A percentile compares a stretch with the other conserved stretches of the same genome.
phyloP scores from a whole-genome alignment of 2,888 invertebrate species.

The Drosophila limbata region DNA sequence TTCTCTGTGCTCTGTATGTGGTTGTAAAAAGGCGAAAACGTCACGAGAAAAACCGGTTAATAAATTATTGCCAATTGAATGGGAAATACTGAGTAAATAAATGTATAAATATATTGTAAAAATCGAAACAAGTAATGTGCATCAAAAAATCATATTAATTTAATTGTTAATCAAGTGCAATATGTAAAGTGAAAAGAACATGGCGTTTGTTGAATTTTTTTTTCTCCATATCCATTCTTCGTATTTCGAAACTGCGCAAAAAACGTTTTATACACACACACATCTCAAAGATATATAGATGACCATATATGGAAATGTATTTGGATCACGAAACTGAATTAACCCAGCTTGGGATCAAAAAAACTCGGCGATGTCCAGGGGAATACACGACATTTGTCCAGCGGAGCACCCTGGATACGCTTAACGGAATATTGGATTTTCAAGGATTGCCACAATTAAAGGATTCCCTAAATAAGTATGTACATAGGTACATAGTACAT shows the following conservation, averaged over 20 bases:
- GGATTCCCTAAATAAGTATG: constrained; percentile 27
- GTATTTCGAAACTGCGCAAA: constrained; percentile 78
- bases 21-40: constrained; percentile 81
- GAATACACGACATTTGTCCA: constrained; percentile 30
- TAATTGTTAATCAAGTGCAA: constrained; percentile 43
- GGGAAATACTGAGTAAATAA: constrained; percentile 69
- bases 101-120: constrained; percentile 50
- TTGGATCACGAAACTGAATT: not conserved
- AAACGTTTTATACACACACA: constrained; percentile 42
- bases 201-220: constrained; percentile 56
- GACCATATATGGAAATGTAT: constrained; percentile 2
- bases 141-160: constrained; percentile 23
- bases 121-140: constrained; percentile 30
- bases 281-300: constrained; percentile 10
- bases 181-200: constrained; percentile 38
- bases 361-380: constrained; percentile 10
- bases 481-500: constrained; percentile 32
- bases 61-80: constrained; percentile 81
- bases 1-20: constrained; percentile 69
- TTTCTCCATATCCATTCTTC: constrained; percentile 31
- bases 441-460: constrained; percentile 37
- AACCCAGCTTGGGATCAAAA: constrained; percentile 35
- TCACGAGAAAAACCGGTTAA: constrained; percentile 83
- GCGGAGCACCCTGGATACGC: constrained; percentile 48
- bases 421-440: constrained; percentile 28